Evolutionary conservation across 2,888 invertebrate genomes (phyloP), one percentile per base, ranked within the genome.

Genomic region (Apamea sordens): DNA sequence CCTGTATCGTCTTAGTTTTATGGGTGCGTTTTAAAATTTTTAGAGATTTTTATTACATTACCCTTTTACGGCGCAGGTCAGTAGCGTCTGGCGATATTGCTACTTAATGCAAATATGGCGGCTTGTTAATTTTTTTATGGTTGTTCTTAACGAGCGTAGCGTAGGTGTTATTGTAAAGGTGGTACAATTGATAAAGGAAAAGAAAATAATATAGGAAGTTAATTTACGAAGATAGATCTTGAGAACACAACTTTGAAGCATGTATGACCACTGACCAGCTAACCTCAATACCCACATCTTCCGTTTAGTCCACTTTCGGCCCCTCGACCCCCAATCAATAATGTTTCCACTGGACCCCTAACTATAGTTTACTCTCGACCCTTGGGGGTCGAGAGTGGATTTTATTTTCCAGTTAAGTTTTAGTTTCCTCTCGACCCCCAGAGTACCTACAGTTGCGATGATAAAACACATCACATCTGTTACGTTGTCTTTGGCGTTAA

Each of bases 1-100:
- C 90, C 92, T 94, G 95, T 95, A 93, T 95, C 94, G 95, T 93
- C 94, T 93, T 91, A 92, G 91, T 90, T 96, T 96, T 95, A 95
- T 94, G 92, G 90, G 84, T 85, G 90, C 92, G 90, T 94, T 94
- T 94, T 93, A 94, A 95, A 94, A 93, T 92, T 94, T 91, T 93
- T 93, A 89, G 91, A 93, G 89, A 91, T 91, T 94, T 94, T 95
- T 94, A 94, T 93, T 92, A 91, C 91, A 89, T 91, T 90, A 90
- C 90, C 91, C 91, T 92, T 93, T 90, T 90, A 89, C 83, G 53
- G 78, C 83, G 82, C 88, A 89, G 90, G 90, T 91, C 91, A 90
- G 90, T 85, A 83, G 82, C 65, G 87, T 82, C 84, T 63, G 75
- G 77, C 69, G 59, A 76, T 88, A 88, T 86, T 87, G 86, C 87